phyloP scores from a whole-genome alignment of 2,797 vertebrate species.

The Tympanoctomys barrerae region DNA sequence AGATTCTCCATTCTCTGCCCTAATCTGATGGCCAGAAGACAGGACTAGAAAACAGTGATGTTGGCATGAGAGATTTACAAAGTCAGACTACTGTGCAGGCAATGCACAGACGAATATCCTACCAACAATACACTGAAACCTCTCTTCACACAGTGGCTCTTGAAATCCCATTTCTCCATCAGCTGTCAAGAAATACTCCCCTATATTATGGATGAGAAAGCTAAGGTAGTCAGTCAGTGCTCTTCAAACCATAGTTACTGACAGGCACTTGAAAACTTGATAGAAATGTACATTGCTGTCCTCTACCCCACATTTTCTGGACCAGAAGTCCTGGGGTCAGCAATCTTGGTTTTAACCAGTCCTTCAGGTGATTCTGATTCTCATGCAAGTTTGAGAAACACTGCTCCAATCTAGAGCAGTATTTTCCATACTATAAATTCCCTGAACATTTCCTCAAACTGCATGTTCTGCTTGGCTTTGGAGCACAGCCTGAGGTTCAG shows the following conservation, averaged over 20 bases:
- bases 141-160: neutral
- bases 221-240: neutral
- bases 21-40: neutral
- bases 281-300: constrained; percentile 48
- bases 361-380: constrained; percentile 22
- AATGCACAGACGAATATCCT: neutral
- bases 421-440: constrained; percentile 41
- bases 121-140: neutral
- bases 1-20: constrained; percentile 2
- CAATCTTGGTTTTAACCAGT: constrained; percentile 41
- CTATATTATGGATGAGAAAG: constrained; percentile 27
- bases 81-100: neutral
- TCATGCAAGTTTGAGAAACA: constrained; percentile 25
- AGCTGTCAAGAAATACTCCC: constrained; percentile 25
- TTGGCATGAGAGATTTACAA: neutral
- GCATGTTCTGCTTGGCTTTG: neutral
- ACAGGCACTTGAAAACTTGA: constrained; percentile 7
- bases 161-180: neutral
- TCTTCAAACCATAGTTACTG: constrained; percentile 26
- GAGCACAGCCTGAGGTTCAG: neutral
- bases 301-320: neutral
- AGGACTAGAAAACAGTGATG: neutral
- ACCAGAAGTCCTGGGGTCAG: constrained; percentile 30
- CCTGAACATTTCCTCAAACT: constrained; percentile 39
- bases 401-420: neutral